A percentile compares a stretch with the other conserved stretches of the same genome.
phyloP scores from a whole-genome alignment of 2,113 vertebrate genomes.

The Paedocypris sp. region DNA sequence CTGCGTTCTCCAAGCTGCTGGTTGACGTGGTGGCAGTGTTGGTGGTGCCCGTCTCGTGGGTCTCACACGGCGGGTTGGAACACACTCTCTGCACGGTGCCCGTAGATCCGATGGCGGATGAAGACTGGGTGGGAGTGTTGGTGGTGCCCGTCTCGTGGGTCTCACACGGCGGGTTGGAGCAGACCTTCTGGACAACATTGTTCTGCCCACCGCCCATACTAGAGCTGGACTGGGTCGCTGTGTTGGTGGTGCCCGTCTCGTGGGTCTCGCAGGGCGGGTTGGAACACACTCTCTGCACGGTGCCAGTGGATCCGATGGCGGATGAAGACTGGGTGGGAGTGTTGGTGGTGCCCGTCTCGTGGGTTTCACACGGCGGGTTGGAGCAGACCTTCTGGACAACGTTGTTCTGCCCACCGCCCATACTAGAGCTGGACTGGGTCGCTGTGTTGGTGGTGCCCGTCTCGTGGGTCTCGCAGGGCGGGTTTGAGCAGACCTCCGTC shows the following conservation, averaged over 20 bases:
- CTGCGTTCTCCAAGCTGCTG: conserved; percentile 48
- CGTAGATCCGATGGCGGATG: conserved; percentile 38
- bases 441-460: conserved; percentile 59
- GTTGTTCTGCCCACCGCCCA: conserved; percentile 15
- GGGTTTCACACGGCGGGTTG: conserved; percentile 37
- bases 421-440: conserved; percentile 50
- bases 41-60: conserved; percentile 57
- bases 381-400: conserved; percentile 22
- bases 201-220: conserved; percentile 36
- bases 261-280: conserved; percentile 60
- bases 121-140: conserved; percentile 50
- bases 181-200: conserved; percentile 37
- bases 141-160: conserved; percentile 61
- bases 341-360: conserved; percentile 39
- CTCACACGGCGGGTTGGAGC: conserved; percentile 64
- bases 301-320: conserved; percentile 27
- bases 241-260: conserved; percentile 57
- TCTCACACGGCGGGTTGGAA: conserved; percentile 59
- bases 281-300: conserved; percentile 44
- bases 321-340: conserved; percentile 51
- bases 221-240: conserved; percentile 40
- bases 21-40: conserved; percentile 52
- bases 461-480: conserved; percentile 62
- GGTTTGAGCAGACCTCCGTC: conserved; percentile 53
- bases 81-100: conserved; percentile 34